phyloP scores from a whole-genome alignment of 53 echinoderm and acorn worm genomes.

The Luidia sarsii region DNA sequence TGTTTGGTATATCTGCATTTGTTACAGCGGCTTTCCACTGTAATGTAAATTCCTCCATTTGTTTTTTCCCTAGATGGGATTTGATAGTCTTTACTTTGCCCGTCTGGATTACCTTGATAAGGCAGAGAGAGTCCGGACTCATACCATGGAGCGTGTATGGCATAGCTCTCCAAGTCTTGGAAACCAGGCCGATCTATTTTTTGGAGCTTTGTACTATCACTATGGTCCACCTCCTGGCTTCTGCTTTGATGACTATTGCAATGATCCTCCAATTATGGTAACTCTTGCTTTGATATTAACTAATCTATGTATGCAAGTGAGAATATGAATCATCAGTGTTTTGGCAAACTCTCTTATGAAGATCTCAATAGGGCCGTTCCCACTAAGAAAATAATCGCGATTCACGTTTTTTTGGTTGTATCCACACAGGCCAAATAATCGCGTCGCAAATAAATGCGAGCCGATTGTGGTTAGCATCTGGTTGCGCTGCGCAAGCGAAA shows the following conservation, averaged over 20 bases:
- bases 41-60: background rate
- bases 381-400: too few relatives aligned
- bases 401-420: too few relatives aligned
- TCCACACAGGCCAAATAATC: too few relatives aligned
- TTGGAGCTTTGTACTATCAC: conserved; percentile 75
- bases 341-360: too few relatives aligned
- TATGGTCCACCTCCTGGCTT: conserved; percentile 86
- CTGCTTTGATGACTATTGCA: conserved; percentile 80
- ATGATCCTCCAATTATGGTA: conserved; percentile 92
- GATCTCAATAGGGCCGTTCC: too few relatives aligned
- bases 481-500: too few relatives aligned
- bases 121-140: conserved; percentile 40
- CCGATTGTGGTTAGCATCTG: too few relatives aligned
- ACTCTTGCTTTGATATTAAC: too few relatives aligned
- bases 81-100: conserved; percentile 96
- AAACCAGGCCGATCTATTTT: conserved; percentile 73
- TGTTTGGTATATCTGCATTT: background rate
- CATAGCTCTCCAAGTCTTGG: conserved; percentile 74
- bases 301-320: too few relatives aligned
- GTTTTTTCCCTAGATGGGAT: conserved; percentile 99
- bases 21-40: conserved; percentile 3
- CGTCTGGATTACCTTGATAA: conserved; percentile 80
- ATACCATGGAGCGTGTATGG: conserved; percentile 94
- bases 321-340: background rate
- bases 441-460: too few relatives aligned